Percentiles rank a stretch among this genome's conserved stretches.
phyloP scores from a whole-genome alignment of 2,113 vertebrate genomes.

The Phaethornis superciliosus region DNA sequence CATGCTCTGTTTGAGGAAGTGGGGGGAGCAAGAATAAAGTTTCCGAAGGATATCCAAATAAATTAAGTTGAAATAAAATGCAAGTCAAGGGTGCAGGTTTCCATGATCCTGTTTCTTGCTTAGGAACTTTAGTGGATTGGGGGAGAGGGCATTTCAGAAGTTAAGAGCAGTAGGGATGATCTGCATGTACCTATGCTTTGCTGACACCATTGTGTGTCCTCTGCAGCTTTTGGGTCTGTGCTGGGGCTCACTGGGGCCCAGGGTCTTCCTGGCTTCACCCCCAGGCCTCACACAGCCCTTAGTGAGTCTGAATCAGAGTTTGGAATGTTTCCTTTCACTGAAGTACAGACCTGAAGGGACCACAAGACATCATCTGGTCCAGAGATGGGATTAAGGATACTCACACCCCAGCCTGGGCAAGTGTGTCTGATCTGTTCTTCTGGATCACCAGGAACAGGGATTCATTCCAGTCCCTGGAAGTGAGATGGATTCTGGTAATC shows the following conservation, averaged over 20 bases:
- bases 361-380: not conserved
- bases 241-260: not conserved
- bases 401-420: not conserved
- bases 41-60: not conserved
- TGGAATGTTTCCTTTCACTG: not conserved
- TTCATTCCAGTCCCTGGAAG: not conserved
- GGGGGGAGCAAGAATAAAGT: not conserved
- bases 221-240: not conserved
- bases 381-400: not conserved
- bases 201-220: accelerated
- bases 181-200: not conserved
- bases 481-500: not conserved
- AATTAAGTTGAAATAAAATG: not conserved
- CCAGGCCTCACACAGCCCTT: not conserved
- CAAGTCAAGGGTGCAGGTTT: not conserved
- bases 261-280: accelerated
- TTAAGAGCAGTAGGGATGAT: not conserved
- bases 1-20: not conserved
- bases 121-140: not conserved
- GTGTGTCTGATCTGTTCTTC: not conserved
- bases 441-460: not conserved
- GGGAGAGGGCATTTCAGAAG: not conserved
- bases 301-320: not conserved
- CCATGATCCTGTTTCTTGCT: not conserved
- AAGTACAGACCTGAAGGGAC: not conserved